Conservation (phyloP, 2,113 vertebrate species). For the Prionailurus viverrinus region DNA sequence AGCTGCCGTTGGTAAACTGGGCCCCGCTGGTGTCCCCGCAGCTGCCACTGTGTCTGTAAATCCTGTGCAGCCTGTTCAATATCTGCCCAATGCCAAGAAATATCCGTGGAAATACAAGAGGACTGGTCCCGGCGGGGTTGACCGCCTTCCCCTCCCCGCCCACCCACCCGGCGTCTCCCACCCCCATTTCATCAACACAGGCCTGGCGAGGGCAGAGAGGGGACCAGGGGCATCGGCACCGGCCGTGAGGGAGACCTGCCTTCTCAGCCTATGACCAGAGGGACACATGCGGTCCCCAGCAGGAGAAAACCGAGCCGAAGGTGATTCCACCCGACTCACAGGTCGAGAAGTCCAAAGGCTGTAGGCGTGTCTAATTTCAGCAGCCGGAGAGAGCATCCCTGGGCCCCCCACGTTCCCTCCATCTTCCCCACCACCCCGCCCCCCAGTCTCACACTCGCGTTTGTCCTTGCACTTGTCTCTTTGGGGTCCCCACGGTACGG, state of each 20-base stretch:
- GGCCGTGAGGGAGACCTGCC: fast-evolving
- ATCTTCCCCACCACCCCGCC: fast-evolving
- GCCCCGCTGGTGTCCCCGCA: conserved; percentile 74
- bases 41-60: conserved; percentile 80
- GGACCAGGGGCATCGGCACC: fast-evolving
- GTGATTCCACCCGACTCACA: fast-evolving
- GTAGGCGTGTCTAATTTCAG: fast-evolving
- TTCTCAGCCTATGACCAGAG: neutral
- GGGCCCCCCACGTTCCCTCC: neutral
- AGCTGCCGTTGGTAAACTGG: conserved; percentile 68
- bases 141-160: fast-evolving
- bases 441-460: neutral
- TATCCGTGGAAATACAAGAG: conserved; percentile 82
- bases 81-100: conserved; percentile 85
- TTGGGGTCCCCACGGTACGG: fast-evolving
- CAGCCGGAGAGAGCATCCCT: neutral
- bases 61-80: conserved; percentile 84
- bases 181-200: neutral
- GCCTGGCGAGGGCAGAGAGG: fast-evolving
- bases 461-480: neutral
- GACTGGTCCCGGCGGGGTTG: conserved; percentile 81
- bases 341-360: neutral
- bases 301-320: neutral
- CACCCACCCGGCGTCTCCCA: fast-evolving
- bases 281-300: neutral